Conservation (phyloP, 2,888 invertebrate species). For the Morpho deidamia region DNA sequence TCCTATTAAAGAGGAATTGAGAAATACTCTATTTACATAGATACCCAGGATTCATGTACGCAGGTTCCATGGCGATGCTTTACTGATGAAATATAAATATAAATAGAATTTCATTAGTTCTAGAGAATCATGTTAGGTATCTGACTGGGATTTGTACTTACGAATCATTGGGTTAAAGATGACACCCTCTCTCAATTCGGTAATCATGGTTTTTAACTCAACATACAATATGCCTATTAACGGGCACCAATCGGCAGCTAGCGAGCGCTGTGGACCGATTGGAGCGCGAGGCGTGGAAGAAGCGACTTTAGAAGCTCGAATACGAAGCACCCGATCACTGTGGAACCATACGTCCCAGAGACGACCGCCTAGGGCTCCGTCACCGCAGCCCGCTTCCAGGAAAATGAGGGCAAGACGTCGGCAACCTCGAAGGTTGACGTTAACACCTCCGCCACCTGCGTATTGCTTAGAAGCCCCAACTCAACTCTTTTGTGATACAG, state of each 20-base stretch:
- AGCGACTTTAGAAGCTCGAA: constrained; percentile 53
- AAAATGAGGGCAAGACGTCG: constrained; percentile 64
- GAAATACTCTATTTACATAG: no score
- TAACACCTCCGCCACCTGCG: constrained; percentile 52
- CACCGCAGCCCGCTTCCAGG: constrained; percentile 49
- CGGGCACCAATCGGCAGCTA: constrained; percentile 73
- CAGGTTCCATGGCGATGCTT: no score
- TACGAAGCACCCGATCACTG: constrained; percentile 44
- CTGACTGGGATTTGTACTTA: no score
- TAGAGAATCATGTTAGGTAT: no score
- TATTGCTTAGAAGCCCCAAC: constrained; percentile 58
- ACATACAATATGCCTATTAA: constrained; percentile 32
- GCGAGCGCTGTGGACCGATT: constrained; percentile 70
- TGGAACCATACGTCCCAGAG: constrained; percentile 40
- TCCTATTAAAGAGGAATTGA: no score
- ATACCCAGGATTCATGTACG: no score
- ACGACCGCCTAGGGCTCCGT: constrained; percentile 35
- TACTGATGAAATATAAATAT: no score
- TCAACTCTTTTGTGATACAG: constrained; percentile 62
- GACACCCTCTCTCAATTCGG: no score
- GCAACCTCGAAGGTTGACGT: constrained; percentile 49
- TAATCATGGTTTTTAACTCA: no score
- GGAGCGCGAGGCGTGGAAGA: constrained; percentile 48
- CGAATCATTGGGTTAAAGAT: no score
- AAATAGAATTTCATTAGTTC: no score